Base-by-base conservation (phyloP, 1,140 invertebrate genomes). In the Leucophenga varia region DNA sequence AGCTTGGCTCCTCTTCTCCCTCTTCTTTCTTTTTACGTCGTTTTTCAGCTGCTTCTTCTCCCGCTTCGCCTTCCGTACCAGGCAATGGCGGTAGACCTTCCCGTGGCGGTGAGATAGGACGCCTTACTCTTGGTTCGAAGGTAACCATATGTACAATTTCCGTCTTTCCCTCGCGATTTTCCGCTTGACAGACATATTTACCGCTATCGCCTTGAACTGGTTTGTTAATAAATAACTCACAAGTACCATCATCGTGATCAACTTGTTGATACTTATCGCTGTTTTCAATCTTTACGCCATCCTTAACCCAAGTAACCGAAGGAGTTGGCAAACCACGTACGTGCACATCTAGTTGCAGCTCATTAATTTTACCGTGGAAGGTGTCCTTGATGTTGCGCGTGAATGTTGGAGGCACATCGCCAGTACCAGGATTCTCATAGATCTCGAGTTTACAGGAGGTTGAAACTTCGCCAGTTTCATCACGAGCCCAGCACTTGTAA, bases 251-350 rank as follows among this genome's bases (percentile, higher is more conserved):
- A 10, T 83, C 82, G 41, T 75, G 67, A 37, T 75, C 64, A 7
- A 65, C 61, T 30, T 57, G 54, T 16, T 85, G 74, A 60, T 88
- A 84, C 46, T 80, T 81, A 2, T 75, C 73, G 36, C 64, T 72
- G 22, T 69, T 61, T 43, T 77, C 77, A 4, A 78, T 61, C 45
- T 82, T 80, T 1, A 87, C 78, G 9, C 84, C 84, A 58, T 91
- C 85, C 74, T 89, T 90, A 7, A 84, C 64, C 90, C 90, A 94
- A 12, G 83, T 84, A 21, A 93, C 82, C 2, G 77, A 78, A 1
- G 90, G 87, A 5, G 79, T 72, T 2, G 88, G 87, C 59, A 85
- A 78, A 16, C 85, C 86, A 44, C 83, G 81, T 12, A 91, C 82
- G 46, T 84, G 79, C 48, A 88, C 90, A 68, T 91, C 87, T 38